Evolutionary conservation across 2,888 invertebrate species (phyloP).

Genomic region (Drosophila anceps): DNA sequence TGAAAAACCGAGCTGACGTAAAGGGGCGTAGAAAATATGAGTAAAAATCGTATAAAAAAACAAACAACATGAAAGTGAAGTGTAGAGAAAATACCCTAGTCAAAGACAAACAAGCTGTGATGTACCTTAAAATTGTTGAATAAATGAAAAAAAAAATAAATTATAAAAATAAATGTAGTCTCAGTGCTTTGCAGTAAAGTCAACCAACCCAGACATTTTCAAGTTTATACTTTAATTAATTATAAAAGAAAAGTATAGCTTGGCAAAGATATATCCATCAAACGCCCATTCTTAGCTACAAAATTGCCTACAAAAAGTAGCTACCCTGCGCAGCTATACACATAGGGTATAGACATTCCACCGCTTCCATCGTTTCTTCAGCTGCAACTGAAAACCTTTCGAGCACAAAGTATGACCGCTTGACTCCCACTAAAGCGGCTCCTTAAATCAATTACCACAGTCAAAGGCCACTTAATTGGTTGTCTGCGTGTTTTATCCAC

Average conservation of each 20-base stretch:
- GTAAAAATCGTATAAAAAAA: neutral
- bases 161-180: neutral
- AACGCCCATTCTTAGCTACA: neutral
- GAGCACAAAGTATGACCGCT: neutral
- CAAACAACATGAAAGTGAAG: neutral
- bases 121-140: neutral
- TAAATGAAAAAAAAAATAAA: neutral
- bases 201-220: no score
- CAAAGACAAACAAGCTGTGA: neutral
- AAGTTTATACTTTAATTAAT: no score
- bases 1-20: neutral
- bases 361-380: neutral
- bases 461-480: constrained; percentile 30
- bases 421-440: constrained; percentile 9
- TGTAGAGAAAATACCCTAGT: constrained; percentile 9
- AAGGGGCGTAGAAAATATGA: constrained; percentile 2
- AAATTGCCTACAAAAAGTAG: neutral
- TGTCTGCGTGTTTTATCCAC: neutral
- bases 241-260: no score
- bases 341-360: neutral
- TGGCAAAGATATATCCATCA: neutral
- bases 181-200: no score
- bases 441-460: constrained; percentile 14
- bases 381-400: neutral
- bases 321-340: neutral